These are phyloP conservation scores for Nixonia krombeini DNA, from an alignment of 1,140 invertebrate genomes.

Conservation along the genomic window DNA sequence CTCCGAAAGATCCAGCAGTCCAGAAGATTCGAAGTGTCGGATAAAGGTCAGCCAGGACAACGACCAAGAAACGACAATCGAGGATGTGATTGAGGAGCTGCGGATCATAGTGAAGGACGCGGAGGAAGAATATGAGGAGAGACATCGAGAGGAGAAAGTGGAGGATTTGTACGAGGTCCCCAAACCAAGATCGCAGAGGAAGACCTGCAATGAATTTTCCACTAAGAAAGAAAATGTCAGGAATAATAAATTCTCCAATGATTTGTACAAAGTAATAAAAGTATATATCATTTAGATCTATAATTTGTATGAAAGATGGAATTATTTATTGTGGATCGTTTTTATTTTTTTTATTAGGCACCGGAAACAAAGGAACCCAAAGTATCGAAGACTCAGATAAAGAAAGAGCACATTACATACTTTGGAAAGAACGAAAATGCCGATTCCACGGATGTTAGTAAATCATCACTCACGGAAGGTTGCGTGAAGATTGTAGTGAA, in stretches of 20 bases:
- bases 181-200: constrained; percentile 8
- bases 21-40: constrained; percentile 70
- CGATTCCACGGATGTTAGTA: background rate
- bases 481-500: constrained; percentile 65
- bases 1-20: constrained; percentile 82
- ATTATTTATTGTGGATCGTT: no score
- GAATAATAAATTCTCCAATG: no score
- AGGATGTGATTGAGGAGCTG: constrained; percentile 88
- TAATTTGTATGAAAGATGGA: no score
- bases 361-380: background rate
- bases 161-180: constrained; percentile 29
- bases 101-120: constrained; percentile 88
- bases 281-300: no score
- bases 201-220: background rate
- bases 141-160: constrained; percentile 37
- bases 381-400: background rate
- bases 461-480: constrained; percentile 51
- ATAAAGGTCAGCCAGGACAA: constrained; percentile 69
- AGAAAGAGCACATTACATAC: constrained; percentile 1
- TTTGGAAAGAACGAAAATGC: constrained; percentile 10
- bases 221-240: background rate
- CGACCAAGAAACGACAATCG: constrained; percentile 87
- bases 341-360: no score
- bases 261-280: no score
- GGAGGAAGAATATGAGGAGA: constrained; percentile 77